Evolutionary conservation across 2,888 invertebrate species (phyloP), one percentile per base, ranked within the genome.

Genomic region (Macaria liturata): DNA sequence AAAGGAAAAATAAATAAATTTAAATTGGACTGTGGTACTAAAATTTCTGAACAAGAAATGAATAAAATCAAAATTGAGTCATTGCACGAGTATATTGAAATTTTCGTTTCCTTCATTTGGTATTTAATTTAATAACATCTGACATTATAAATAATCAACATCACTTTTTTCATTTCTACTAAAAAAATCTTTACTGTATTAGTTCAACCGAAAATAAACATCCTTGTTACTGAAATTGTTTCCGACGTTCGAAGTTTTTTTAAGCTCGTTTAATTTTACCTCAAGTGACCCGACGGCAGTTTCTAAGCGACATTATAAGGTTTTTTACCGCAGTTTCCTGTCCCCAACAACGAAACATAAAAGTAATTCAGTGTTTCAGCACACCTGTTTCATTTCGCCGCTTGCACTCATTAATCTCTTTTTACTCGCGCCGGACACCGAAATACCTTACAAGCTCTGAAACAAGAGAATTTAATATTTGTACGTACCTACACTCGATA

Each of bases 351-450:
- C 54, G 39, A 52, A 55, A 57, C 58, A 58, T 57, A 57, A 57
- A 61, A 61, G 51, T 54, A 54, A 59, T 51, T 55, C 47, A 53
- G 44, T 61, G 57, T 46, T 49, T 54, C 42, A 54, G 40, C 50
- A 62, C 61, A 62, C 58, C 58, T 62, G 61, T 62, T 58, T 56
- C 57, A 58, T 62, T 62, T 62, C 53, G 57, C 46, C 52, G 49
- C 44, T 49, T 50, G 45, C 32, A 46, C 48, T 51, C 61, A 61
- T 62, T 62, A 62, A 55, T 62, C 57, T 52, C 49, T 53, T 34
- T 20, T 20, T 20, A 20, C 20, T 20, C 2, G 45, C 39, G 49
- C 47, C 43, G 54, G 49, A 55, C 58, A 55, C 49, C 32, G 52
- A 58, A 58, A 49, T 53, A 57, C 57, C 50, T 48, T 45, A 61